These are phyloP conservation scores for Microcaecilia unicolor DNA, from an alignment of 2,797 vertebrate species.

Conservation along the genomic window DNA sequence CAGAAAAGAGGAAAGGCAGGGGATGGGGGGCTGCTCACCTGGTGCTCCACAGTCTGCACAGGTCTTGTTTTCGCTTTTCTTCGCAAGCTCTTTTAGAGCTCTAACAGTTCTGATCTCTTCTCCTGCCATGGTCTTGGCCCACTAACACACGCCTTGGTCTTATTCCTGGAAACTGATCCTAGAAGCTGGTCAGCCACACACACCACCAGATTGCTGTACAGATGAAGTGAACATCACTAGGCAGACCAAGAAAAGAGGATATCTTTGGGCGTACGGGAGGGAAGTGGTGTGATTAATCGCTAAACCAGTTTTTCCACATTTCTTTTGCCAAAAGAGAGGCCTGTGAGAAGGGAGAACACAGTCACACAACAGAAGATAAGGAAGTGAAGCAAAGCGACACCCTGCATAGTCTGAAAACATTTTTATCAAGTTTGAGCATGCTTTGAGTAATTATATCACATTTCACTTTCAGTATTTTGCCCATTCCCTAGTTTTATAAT, in stretches of 20 bases:
- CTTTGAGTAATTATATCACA: too few relatives aligned
- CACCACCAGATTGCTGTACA: neutral
- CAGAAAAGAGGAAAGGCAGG: too few relatives aligned
- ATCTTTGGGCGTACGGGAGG: slow-evolving; percentile 27
- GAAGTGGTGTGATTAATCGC: slow-evolving; percentile 47
- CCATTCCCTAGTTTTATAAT: too few relatives aligned
- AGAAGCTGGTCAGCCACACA: too few relatives aligned
- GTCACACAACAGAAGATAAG: too few relatives aligned
- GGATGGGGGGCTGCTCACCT: too few relatives aligned
- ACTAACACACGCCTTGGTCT: too few relatives aligned
- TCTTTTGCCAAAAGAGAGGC: slow-evolving; percentile 30
- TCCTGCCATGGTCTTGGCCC: slow-evolving; percentile 22
- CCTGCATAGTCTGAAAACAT: too few relatives aligned
- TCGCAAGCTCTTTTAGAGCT: slow-evolving; percentile 38
- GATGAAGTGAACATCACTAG: neutral
- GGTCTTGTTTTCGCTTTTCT: slow-evolving; percentile 32
- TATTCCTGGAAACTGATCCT: too few relatives aligned
- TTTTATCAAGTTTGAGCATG: too few relatives aligned
- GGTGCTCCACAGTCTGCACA: slow-evolving; percentile 37
- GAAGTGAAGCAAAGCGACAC: too few relatives aligned
- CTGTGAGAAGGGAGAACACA: slow-evolving; percentile 12
- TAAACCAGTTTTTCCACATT: slow-evolving; percentile 55
- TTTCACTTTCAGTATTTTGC: too few relatives aligned
- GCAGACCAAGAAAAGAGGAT: neutral
- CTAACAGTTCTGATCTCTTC: slow-evolving; percentile 13